Evolutionary conservation across 2,113 vertebrate species (phyloP).

Genomic region (Perognathus longimembris): DNA sequence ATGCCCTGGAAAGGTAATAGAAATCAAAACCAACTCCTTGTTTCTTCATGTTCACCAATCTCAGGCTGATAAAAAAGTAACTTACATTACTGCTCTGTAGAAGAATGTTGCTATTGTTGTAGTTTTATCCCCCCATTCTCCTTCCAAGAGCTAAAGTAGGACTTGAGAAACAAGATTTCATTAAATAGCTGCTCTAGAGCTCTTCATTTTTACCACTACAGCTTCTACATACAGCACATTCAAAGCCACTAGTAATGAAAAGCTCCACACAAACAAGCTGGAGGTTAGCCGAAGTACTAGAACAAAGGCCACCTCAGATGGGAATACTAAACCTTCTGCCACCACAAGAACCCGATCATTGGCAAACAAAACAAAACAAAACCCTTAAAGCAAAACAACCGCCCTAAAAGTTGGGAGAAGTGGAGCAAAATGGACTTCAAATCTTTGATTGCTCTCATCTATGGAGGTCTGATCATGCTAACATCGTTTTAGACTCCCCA

Average conservation of each 20-base stretch:
- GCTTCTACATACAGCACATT: background rate
- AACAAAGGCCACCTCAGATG: background rate
- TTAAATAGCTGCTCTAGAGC: conserved; percentile 56
- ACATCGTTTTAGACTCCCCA: background rate
- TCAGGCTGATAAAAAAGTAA: conserved; percentile 43
- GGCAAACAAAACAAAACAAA: background rate
- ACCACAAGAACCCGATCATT: background rate
- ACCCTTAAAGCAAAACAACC: background rate
- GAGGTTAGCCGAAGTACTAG: background rate
- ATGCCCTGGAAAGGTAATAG: background rate
- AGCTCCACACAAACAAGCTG: background rate
- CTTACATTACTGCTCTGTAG: background rate
- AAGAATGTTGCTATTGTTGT: conserved; percentile 55
- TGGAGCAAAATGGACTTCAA: background rate
- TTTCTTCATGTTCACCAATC: background rate
- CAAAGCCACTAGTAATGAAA: conserved; percentile 36
- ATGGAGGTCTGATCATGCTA: no score
- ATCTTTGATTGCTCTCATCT: background rate
- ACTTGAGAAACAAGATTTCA: conserved; percentile 61
- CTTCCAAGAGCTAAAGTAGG: background rate
- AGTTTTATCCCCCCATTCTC: no score
- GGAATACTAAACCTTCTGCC: background rate
- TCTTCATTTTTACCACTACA: conserved; percentile 7
- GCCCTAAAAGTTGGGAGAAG: background rate
- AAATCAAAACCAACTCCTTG: background rate